Conservation (phyloP, 2,113 vertebrate genomes). For the Tursiops truncatus region DNA sequence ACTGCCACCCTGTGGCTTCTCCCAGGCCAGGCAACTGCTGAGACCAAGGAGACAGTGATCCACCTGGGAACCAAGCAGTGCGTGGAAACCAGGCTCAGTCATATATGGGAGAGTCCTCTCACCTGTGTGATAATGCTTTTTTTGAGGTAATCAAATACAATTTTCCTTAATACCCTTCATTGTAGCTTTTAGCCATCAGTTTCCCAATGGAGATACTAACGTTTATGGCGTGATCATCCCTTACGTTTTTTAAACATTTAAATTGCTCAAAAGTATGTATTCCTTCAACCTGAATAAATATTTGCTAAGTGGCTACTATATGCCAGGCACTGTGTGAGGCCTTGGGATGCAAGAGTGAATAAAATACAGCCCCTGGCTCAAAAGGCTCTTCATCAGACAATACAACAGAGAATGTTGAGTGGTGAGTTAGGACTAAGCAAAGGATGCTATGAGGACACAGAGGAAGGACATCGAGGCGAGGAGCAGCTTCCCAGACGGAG, state of each 20-base stretch:
- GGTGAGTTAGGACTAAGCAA: no score
- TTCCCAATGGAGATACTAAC: neutral
- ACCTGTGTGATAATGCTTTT: neutral
- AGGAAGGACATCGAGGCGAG: no score
- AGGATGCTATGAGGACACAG: neutral
- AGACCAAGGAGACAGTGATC: neutral
- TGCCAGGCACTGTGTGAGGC: neutral
- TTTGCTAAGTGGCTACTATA: neutral
- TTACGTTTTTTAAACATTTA: neutral
- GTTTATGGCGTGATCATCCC: neutral
- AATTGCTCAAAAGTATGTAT: neutral
- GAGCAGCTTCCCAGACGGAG: neutral
- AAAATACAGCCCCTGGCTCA: neutral
- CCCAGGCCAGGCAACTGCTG: neutral
- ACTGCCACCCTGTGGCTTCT: neutral
- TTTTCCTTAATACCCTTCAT: neutral
- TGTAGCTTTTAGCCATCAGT: neutral
- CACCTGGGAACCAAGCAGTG: neutral
- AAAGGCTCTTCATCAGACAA: neutral
- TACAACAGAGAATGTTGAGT: neutral
- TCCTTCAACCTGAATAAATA: neutral
- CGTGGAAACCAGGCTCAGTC: neutral
- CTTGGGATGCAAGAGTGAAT: neutral
- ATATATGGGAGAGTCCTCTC: neutral
- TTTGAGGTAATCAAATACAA: neutral